These are phyloP conservation scores for Ophthalmolycus amberensis DNA, from an alignment of 2,113 vertebrate species.

Conservation along the genomic window DNA sequence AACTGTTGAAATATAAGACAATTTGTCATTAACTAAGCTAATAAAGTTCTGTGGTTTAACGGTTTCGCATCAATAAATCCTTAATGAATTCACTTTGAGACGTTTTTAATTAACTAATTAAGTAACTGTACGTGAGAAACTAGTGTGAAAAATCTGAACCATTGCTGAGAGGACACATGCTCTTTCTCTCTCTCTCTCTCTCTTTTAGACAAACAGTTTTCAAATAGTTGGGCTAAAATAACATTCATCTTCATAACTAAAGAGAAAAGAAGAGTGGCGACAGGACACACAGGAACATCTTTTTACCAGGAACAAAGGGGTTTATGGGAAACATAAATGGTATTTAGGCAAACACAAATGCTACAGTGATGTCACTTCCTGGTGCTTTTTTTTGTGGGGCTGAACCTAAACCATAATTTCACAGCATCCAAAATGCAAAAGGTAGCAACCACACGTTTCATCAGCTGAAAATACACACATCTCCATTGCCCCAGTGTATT, in stretches of 20 bases:
- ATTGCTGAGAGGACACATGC: neutral
- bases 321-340: conserved; percentile 6
- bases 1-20: too few relatives aligned
- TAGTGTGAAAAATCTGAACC: neutral
- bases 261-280: neutral
- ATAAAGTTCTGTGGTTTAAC: neutral
- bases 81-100: neutral
- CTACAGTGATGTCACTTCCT: neutral
- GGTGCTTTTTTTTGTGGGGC: conserved; percentile 1
- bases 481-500: conserved; percentile 1
- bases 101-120: neutral
- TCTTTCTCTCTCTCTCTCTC: neutral
- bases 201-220: neutral
- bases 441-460: conserved; percentile 18
- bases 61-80: neutral
- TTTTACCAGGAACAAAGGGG: neutral
- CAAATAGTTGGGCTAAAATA: neutral
- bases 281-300: neutral
- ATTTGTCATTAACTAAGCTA: neutral
- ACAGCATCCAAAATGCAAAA: conserved; percentile 31
- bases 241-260: neutral
- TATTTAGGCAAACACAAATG: conserved; percentile 3
- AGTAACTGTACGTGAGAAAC: neutral
- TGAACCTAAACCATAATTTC: conserved; percentile 44
- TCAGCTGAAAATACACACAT: conserved; percentile 27